phyloP scores from a whole-genome alignment of 2,797 vertebrate species.

The Galago senegalensis region DNA sequence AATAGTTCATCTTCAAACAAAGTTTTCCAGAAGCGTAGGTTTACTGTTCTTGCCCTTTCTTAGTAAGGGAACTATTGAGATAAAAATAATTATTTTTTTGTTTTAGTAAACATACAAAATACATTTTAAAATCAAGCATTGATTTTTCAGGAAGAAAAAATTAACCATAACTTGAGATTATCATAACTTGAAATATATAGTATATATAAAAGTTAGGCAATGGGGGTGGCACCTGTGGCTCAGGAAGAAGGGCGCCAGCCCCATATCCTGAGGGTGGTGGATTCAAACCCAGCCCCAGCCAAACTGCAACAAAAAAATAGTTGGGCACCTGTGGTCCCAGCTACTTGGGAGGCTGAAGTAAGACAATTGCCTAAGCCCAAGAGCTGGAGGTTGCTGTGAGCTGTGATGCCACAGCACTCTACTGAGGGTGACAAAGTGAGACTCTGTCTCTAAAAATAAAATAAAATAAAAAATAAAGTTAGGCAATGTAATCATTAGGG shows the following conservation, averaged over 20 bases:
- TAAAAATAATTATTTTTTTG: not conserved
- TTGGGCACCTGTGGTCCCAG: no score
- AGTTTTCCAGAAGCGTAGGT: not conserved
- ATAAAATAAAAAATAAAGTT: no score
- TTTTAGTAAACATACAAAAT: not conserved
- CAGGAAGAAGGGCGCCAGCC: no score
- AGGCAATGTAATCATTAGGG: not conserved
- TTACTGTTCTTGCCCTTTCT: not conserved
- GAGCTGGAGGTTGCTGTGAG: no score
- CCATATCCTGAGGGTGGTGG: no score
- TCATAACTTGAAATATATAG: not conserved
- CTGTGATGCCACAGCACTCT: no score
- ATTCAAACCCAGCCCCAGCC: no score
- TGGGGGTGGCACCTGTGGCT: not conserved
- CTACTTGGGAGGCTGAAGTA: no score
- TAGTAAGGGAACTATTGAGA: not conserved
- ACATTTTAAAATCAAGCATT: slow-evolving; percentile 29
- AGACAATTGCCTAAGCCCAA: no score
- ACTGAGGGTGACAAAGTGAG: no score
- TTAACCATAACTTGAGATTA: not conserved
- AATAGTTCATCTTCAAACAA: not conserved
- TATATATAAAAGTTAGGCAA: not conserved
- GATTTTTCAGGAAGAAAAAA: not conserved
- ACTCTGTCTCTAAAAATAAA: no score
- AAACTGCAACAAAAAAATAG: no score